Percentiles rank a stretch among this genome's conserved stretches.
Conservation (phyloP, 2,797 vertebrate genomes). For the Coranthus polyacanthus region DNA sequence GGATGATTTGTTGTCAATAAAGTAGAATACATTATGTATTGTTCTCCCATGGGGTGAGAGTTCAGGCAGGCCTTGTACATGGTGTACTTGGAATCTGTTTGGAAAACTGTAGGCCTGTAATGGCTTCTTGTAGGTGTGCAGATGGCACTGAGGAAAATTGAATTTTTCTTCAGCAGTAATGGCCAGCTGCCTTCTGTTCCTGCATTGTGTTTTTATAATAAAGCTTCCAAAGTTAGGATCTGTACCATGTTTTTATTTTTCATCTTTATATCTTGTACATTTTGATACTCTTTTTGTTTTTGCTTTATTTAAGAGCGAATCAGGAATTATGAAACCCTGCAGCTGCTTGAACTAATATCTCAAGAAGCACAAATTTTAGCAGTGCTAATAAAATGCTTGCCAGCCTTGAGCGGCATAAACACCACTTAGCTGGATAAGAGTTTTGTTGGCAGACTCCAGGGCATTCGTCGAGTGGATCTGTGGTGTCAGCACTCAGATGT, state of each 20-base stretch:
- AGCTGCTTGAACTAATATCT: conserved; percentile 23
- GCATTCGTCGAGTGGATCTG: conserved; percentile 71
- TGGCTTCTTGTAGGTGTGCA: conserved; percentile 79
- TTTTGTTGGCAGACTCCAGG: conserved; percentile 61
- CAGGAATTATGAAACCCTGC: conserved; percentile 19
- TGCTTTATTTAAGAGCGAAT: background rate
- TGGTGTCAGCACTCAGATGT: conserved; percentile 84
- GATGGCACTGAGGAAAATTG: conserved; percentile 77
- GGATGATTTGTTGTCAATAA: conserved; percentile 68
- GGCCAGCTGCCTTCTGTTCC: conserved; percentile 69
- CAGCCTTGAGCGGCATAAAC: conserved; percentile 72
- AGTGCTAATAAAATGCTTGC: conserved; percentile 63
- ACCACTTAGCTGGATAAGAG: conserved; percentile 76
- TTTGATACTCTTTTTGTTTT: background rate
- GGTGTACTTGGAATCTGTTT: conserved; percentile 20
- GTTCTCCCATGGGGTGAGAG: conserved; percentile 53
- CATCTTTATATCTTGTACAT: background rate
- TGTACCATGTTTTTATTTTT: too few relatives aligned
- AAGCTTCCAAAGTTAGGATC: background rate
- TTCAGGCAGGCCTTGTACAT: conserved; percentile 33
- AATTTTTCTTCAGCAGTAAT: conserved; percentile 72
- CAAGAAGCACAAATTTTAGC: conserved; percentile 62
- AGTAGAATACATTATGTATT: conserved; percentile 55
- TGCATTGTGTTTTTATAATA: conserved; percentile 8
- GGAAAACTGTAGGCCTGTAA: conserved; percentile 49